Conservation (phyloP, 2,888 invertebrate genomes). For the Alviniconcha strummeri region DNA sequence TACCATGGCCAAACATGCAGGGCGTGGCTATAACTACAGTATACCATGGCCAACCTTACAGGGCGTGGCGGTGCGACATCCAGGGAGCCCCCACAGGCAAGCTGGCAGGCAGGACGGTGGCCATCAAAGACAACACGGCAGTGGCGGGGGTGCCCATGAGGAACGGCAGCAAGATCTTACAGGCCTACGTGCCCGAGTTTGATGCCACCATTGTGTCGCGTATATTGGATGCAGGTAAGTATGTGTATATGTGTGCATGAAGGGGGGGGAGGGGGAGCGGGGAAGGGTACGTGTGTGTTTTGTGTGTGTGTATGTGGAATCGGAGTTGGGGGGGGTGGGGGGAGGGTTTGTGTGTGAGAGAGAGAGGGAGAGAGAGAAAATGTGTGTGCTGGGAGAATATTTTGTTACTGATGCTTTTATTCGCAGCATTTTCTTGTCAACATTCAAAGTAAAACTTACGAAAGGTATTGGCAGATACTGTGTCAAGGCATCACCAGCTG, state of each 20-base stretch:
- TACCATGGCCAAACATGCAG: too few species aligned
- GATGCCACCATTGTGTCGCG: constrained; percentile 67
- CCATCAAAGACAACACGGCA: constrained; percentile 65
- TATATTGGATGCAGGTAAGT: constrained; percentile 63
- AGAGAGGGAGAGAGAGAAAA: too few species aligned
- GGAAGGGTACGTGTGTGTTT: not conserved
- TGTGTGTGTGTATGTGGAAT: not conserved
- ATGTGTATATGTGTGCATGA: not conserved
- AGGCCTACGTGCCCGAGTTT: constrained; percentile 64
- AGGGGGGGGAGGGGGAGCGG: not conserved
- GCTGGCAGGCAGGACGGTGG: constrained; percentile 63
- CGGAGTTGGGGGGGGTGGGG: not conserved
- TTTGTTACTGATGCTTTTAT: too few species aligned
- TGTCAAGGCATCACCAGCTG: too few species aligned
- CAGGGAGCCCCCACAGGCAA: constrained; percentile 57
- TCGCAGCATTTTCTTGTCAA: too few species aligned
- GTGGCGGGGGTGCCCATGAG: constrained; percentile 70
- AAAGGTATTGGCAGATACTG: too few species aligned
- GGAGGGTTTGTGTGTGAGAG: not conserved
- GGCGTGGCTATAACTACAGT: too few species aligned
- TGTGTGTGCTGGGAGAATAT: too few species aligned
- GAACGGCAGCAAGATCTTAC: constrained; percentile 58
- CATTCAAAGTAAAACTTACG: too few species aligned
- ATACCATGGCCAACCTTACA: too few species aligned
- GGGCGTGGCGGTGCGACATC: constrained; percentile 51